Evolutionary conservation across 2,797 vertebrate species (phyloP).

Genomic region (Pempheris klunzingeri): DNA sequence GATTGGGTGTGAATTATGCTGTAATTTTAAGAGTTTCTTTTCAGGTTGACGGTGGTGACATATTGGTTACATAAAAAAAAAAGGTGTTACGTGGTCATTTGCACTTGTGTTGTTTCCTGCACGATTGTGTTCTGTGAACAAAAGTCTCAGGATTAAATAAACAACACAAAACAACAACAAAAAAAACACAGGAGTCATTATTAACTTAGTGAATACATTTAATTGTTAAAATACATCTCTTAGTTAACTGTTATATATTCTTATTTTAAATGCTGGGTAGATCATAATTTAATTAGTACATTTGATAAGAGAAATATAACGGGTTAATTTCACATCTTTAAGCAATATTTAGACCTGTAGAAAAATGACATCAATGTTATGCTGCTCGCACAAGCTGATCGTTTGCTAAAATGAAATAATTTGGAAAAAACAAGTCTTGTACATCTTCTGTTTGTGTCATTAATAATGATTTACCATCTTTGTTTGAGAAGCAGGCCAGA

Average conservation of each 20-base stretch:
- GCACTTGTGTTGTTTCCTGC: constrained; percentile 40
- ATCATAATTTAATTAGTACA: constrained; percentile 47
- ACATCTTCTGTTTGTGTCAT: constrained; percentile 11
- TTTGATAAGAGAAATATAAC: constrained; percentile 40
- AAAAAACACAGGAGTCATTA: constrained; percentile 20
- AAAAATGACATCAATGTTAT: constrained; percentile 54
- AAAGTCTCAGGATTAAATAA: constrained; percentile 61
- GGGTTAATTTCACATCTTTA: constrained; percentile 35
- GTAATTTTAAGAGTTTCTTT: constrained; percentile 11
- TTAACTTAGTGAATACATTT: constrained; percentile 66
- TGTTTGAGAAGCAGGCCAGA: constrained; percentile 25
- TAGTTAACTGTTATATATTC: constrained; percentile 29
- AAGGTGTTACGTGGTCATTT: constrained; percentile 15
- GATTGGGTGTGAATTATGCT: constrained; percentile 23
- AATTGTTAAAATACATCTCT: constrained; percentile 78
- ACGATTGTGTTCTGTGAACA: constrained; percentile 60
- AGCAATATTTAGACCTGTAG: constrained; percentile 36
- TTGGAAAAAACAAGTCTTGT: neutral
- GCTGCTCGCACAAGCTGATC: constrained; percentile 26
- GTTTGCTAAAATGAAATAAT: constrained; percentile 21
- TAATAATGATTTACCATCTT: constrained; percentile 22
- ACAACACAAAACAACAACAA: constrained; percentile 37
- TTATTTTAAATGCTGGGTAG: constrained; percentile 33
- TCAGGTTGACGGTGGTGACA: constrained; percentile 19
- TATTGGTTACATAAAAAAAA: constrained; percentile 25